Percentiles rank a stretch among this genome's conserved stretches.
These are phyloP conservation scores for Sander vitreus DNA, from an alignment of 2,113 vertebrate species.

Conservation along the genomic window DNA sequence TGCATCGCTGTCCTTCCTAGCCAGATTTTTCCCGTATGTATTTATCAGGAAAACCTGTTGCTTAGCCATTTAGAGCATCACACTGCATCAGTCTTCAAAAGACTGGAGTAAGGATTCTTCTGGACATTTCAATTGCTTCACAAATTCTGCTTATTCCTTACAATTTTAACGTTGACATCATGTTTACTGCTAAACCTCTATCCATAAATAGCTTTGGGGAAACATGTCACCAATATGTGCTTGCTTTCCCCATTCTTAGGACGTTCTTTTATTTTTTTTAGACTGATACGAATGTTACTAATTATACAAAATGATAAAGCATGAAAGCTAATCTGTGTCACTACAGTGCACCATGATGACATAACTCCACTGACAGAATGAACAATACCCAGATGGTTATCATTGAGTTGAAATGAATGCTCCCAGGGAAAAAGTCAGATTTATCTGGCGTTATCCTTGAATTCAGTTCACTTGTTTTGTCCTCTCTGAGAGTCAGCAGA, in stretches of 20 bases:
- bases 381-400: not conserved
- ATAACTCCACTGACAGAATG: not conserved
- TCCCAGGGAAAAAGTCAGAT: not conserved
- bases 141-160: not conserved
- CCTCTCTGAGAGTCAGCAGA: conserved; percentile 23
- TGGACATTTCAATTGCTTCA: not conserved
- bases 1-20: too few relatives aligned
- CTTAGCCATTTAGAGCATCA: not conserved
- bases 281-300: too few relatives aligned
- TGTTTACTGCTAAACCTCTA: not conserved
- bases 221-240: not conserved
- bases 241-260: not conserved
- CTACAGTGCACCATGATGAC: not conserved
- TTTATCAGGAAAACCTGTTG: not conserved
- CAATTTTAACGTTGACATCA: not conserved
- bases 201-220: not conserved
- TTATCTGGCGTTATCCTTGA: not conserved
- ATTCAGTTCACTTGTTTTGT: conserved; percentile 17
- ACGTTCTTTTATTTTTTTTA: too few relatives aligned
- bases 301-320: not conserved
- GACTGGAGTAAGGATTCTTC: not conserved
- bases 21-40: not conserved
- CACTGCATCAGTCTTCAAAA: not conserved
- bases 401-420: not conserved
- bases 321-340: not conserved